Evolutionary conservation across 1,140 invertebrate species (phyloP).

Genomic region (Danaus plexippus): DNA sequence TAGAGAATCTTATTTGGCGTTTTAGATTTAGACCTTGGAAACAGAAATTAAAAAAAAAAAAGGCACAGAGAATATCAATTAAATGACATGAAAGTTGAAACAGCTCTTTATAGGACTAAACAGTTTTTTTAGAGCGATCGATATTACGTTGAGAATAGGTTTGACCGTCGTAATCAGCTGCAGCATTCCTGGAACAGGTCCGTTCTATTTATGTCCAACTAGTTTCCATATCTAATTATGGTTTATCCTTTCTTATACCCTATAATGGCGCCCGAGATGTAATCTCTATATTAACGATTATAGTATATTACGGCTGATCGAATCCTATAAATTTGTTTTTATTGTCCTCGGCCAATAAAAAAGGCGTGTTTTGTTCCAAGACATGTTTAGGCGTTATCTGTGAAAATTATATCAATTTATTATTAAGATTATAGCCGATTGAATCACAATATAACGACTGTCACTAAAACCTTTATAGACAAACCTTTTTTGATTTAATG

Average conservation of each 20-base stretch:
- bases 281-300: background rate
- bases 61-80: too few relatives aligned
- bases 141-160: too few relatives aligned
- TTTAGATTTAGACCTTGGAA: too few relatives aligned
- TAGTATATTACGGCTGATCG: slow-evolving; percentile 21
- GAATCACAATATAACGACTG: background rate
- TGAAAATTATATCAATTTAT: slow-evolving; percentile 20
- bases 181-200: slow-evolving; percentile 1
- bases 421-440: background rate
- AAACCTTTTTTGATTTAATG: slow-evolving; percentile 59
- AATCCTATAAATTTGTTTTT: slow-evolving; percentile 20
- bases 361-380: slow-evolving; percentile 18
- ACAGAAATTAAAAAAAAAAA: too few relatives aligned
- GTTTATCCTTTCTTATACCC: background rate
- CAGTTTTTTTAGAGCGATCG: too few relatives aligned
- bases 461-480: background rate
- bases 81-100: too few relatives aligned
- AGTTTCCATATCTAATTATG: too few relatives aligned
- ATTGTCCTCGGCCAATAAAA: background rate
- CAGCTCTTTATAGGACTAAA: too few relatives aligned
- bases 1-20: too few relatives aligned
- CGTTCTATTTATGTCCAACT: too few relatives aligned
- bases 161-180: background rate
- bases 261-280: slow-evolving; percentile 6
- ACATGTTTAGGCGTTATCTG: slow-evolving; percentile 41